phyloP scores from a whole-genome alignment of 1,140 invertebrate species.

The Piezodorus guildinii region DNA sequence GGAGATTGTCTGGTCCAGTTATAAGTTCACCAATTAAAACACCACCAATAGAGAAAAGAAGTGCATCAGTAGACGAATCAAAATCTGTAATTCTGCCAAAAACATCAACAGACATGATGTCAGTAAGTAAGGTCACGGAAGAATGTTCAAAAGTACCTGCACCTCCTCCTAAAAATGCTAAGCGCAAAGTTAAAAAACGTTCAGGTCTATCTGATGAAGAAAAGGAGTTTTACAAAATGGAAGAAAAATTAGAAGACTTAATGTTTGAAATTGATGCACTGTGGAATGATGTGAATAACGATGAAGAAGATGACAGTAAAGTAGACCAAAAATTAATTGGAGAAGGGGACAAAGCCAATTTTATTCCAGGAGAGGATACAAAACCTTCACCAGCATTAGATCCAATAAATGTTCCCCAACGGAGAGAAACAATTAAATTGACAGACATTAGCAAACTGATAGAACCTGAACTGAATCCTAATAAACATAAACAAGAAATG shows the following conservation, averaged over 20 bases:
- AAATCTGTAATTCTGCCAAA: background rate
- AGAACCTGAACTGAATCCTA: too few species aligned
- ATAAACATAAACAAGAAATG: too few species aligned
- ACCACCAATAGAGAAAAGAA: background rate
- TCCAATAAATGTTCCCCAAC: too few species aligned
- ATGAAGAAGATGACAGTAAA: background rate
- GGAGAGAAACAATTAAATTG: too few species aligned
- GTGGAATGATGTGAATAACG: constrained; percentile 3
- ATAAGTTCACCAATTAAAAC: background rate
- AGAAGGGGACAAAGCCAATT: too few species aligned
- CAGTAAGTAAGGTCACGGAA: too few species aligned
- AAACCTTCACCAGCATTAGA: too few species aligned
- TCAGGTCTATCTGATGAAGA: constrained; percentile 1
- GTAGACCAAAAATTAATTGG: background rate
- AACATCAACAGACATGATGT: background rate
- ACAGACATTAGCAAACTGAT: too few species aligned
- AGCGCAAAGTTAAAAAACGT: background rate
- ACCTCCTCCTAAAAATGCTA: background rate
- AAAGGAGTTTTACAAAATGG: constrained; percentile 2
- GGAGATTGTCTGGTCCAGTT: background rate
- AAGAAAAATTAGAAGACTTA: constrained; percentile 8
- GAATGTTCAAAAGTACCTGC: too few species aligned
- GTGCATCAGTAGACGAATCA: background rate
- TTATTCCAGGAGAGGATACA: too few species aligned
- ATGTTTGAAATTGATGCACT: constrained; percentile 1